Percentiles rank a stretch among this genome's conserved stretches.
These are phyloP conservation scores for Agrotis clavis DNA, from an alignment of 2,888 invertebrate genomes.

Conservation along the genomic window DNA sequence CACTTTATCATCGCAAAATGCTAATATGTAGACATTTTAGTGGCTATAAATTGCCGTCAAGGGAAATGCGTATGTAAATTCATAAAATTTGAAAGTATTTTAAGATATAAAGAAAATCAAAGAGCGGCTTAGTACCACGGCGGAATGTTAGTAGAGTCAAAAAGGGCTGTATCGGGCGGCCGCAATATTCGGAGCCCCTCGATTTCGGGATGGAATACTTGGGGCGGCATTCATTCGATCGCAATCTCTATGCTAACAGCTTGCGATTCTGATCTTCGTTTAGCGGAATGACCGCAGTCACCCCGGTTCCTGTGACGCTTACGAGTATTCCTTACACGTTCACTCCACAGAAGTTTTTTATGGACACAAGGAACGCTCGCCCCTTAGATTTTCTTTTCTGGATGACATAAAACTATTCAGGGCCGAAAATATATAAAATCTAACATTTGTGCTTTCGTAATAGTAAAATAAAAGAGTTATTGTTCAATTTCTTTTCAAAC, in stretches of 20 bases:
- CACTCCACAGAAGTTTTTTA: conserved; percentile 88
- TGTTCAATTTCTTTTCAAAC: conserved; percentile 34
- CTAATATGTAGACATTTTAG: conserved; percentile 68
- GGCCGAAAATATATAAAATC: conserved; percentile 66
- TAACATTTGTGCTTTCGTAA: conserved; percentile 58
- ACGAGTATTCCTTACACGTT: conserved; percentile 88
- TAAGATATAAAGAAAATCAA: conserved; percentile 83
- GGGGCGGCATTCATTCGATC: conserved; percentile 89
- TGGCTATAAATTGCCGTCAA: conserved; percentile 68
- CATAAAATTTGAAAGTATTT: conserved; percentile 77
- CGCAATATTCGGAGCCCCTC: conserved; percentile 88
- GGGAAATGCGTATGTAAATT: conserved; percentile 71
- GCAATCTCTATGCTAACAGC: conserved; percentile 91
- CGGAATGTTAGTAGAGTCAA: conserved; percentile 85
- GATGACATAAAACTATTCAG: conserved; percentile 77
- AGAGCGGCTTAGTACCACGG: conserved; percentile 81
- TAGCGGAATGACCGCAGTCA: conserved; percentile 91
- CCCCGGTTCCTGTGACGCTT: conserved; percentile 87
- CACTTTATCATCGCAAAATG: conserved; percentile 69
- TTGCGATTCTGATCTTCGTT: conserved; percentile 91
- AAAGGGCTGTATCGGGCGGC: conserved; percentile 85
- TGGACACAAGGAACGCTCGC: conserved; percentile 83
- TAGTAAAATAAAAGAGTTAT: conserved; percentile 47
- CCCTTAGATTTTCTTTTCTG: conserved; percentile 81
- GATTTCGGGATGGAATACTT: conserved; percentile 89